Conservation (phyloP, 2,888 invertebrate species). For the Drosophila barbarae region DNA sequence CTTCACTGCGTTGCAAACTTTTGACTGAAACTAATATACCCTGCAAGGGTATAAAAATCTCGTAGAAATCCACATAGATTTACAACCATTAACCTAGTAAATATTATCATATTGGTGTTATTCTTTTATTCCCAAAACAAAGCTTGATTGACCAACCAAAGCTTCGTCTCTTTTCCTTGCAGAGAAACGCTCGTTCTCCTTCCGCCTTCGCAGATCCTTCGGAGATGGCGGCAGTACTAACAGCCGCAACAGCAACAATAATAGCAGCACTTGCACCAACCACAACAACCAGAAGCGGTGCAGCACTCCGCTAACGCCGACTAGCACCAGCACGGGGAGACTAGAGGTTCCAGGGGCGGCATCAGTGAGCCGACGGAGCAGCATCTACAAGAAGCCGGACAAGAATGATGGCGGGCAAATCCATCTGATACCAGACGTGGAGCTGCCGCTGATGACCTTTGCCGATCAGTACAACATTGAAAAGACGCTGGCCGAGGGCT, state of each 20-base stretch:
- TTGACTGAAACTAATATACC: too few relatives aligned
- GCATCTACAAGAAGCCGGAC: constrained; percentile 79
- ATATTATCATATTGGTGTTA: too few relatives aligned
- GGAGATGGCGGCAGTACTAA: constrained; percentile 77
- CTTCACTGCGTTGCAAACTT: too few relatives aligned
- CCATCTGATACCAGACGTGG: constrained; percentile 81
- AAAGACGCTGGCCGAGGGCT: constrained; percentile 84
- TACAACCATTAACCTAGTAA: neutral
- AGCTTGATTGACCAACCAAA: neutral
- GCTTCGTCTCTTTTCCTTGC: constrained; percentile 19
- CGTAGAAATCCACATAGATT: neutral
- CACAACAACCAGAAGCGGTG: constrained; percentile 71
- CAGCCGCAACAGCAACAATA: constrained; percentile 77
- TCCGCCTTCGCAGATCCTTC: constrained; percentile 75
- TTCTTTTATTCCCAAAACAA: too few relatives aligned
- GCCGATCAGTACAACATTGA: constrained; percentile 84
- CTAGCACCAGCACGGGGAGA: constrained; percentile 66
- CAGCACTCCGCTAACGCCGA: constrained; percentile 75
- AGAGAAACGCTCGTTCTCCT: constrained; percentile 78
- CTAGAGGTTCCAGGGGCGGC: constrained; percentile 72
- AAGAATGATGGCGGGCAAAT: constrained; percentile 80
- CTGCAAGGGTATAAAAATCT: too few relatives aligned
- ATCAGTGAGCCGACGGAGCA: constrained; percentile 77
- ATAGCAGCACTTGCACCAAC: constrained; percentile 77
- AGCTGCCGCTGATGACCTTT: constrained; percentile 81